Conservation (phyloP, 2,888 invertebrate species). For the Yponomeuta cagnagella region DNA sequence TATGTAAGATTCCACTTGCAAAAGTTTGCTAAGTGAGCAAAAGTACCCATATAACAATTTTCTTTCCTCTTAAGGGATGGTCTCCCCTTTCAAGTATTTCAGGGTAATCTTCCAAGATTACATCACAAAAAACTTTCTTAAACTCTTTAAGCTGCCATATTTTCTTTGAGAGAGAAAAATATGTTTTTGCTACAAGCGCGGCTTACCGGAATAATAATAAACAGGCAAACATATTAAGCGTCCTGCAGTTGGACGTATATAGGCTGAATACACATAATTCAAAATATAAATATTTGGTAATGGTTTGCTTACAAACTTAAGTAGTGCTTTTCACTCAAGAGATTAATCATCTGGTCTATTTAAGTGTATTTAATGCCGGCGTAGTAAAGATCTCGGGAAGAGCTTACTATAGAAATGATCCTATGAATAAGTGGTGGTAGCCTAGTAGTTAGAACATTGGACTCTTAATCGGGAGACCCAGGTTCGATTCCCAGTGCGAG, state of each 20-base stretch:
- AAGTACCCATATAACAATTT: conserved; percentile 51
- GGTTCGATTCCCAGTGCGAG: too few relatives aligned
- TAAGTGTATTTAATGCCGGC: too few relatives aligned
- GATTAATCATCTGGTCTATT: too few relatives aligned
- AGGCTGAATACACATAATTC: too few relatives aligned
- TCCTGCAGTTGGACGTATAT: conserved; percentile 19
- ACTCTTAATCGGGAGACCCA: too few relatives aligned
- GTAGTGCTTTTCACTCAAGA: too few relatives aligned
- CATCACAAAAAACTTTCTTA: conserved; percentile 46
- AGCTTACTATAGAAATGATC: too few relatives aligned
- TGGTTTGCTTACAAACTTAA: too few relatives aligned
- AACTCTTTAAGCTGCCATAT: conserved; percentile 60
- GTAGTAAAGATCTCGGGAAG: too few relatives aligned
- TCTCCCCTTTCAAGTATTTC: conserved; percentile 54
- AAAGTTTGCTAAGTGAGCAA: conserved; percentile 24
- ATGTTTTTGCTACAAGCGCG: conserved; percentile 39
- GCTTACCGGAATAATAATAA: conserved; percentile 50
- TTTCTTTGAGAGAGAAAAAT: conserved; percentile 60
- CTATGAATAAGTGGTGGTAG: too few relatives aligned
- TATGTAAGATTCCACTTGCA: neutral
- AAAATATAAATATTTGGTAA: too few relatives aligned
- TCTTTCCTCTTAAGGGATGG: conserved; percentile 25
- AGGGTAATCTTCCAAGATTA: conserved; percentile 65
- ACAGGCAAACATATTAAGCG: conserved; percentile 51
- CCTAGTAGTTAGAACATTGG: too few relatives aligned